Base-by-base conservation (phyloP, 2,113 vertebrate genomes). In the Hypocryptadius cinnamomeus region DNA sequence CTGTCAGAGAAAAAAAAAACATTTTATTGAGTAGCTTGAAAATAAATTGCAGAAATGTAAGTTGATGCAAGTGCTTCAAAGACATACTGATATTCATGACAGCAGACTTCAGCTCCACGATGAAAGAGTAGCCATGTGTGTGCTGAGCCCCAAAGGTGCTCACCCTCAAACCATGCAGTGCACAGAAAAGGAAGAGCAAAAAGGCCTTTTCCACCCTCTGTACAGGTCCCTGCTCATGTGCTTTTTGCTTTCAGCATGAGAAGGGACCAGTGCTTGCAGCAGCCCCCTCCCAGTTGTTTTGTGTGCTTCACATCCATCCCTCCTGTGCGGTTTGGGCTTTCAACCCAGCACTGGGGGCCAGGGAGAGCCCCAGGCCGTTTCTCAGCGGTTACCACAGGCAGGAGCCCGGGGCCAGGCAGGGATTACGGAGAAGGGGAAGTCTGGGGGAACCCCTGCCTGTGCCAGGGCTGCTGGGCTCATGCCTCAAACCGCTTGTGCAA, bases 261-360 rank as follows among this genome's bases (percentile, higher is more conserved):
- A 74, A 79, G 15, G 51, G 25, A 20, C 8, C 7, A 3, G 24
- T 10, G 33, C 68, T 35, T 21, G 65, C 60, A 72, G 87, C 45
- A 64, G 48, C 16, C 39, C 15, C 10, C 20, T 70, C 40, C 13
- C 13, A 2, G 9, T 5, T 37, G n/a, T 25, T 37, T 5, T 7
- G 23, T 6, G 37, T 9, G 19, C 24, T 68, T 44, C 73, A 3
- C 28, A 8, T 14, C 54, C 69, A 17, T 18, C 8, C 16, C 27
- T 5, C 9, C 8, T 0, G 0, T 39, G 69, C 0, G 0, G 11
- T 39, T 28, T 1, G 23, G 54, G 30, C 59, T 71, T n/a, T 37
- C 24, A 23, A 5, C 3, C 16, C 14, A 9, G 6, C 5, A 2
- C 42, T 19, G 42, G 44, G 50, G 40, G 6, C 33, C 2, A 0